A percentile compares a stretch with the other conserved stretches of the same genome.
phyloP scores from a whole-genome alignment of 2,113 vertebrate genomes.

The Mugil cephalus region DNA sequence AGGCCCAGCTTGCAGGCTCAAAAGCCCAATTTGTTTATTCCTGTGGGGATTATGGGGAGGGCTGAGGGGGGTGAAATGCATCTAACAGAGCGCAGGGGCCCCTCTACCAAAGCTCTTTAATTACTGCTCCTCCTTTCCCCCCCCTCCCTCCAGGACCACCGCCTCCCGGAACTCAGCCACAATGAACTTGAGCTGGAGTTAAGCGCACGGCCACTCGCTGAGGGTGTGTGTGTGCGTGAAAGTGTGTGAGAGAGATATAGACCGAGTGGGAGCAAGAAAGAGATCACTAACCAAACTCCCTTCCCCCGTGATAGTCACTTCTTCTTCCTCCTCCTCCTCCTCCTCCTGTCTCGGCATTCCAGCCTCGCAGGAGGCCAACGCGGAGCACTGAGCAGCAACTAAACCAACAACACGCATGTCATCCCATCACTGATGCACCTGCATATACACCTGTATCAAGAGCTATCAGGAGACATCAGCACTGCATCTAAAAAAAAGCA shows the following conservation, averaged over 20 bases:
- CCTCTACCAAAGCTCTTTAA: conserved; percentile 77
- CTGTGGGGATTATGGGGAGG: conserved; percentile 75
- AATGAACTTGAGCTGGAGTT: conserved; percentile 79
- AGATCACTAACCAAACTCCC: conserved; percentile 58
- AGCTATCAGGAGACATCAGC: not conserved
- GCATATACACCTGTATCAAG: conserved; percentile 25
- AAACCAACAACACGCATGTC: conserved; percentile 31
- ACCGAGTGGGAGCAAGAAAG: conserved; percentile 38
- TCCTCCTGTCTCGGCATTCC: conserved; percentile 48
- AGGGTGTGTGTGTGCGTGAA: not conserved
- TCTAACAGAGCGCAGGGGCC: conserved; percentile 77
- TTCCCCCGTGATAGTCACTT: conserved; percentile 36
- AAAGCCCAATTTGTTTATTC: conserved; percentile 86
- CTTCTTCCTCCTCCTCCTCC: conserved; percentile 22
- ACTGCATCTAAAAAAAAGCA: too few species aligned
- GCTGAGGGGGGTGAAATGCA: conserved; percentile 69
- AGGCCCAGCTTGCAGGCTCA: conserved; percentile 75
- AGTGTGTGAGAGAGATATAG: not conserved
- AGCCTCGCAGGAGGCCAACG: conserved; percentile 34
- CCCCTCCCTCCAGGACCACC: conserved; percentile 29
- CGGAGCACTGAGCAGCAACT: conserved; percentile 33
- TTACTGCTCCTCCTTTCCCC: conserved; percentile 72
- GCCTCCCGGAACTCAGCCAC: conserved; percentile 64
- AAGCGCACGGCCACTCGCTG: conserved; percentile 45
- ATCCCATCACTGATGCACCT: conserved; percentile 25